Evolutionary conservation across 2,113 vertebrate genomes (phyloP).

Genomic region (Coreoperca whiteheadi): DNA sequence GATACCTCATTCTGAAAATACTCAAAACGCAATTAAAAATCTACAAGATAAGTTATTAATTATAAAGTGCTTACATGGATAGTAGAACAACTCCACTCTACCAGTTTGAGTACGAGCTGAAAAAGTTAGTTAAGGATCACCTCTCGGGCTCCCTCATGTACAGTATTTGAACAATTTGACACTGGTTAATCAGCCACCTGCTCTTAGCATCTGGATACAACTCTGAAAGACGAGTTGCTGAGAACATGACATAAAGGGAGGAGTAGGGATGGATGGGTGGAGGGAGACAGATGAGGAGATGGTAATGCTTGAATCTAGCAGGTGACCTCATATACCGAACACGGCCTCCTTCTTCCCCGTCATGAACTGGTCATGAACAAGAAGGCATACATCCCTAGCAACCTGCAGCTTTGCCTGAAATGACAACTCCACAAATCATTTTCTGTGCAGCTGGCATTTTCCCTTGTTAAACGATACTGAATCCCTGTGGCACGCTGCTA

Average conservation of each 20-base stretch:
- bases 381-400: slow-evolving; percentile 18
- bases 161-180: not conserved
- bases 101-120: not conserved
- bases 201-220: not conserved
- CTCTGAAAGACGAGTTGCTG: not conserved
- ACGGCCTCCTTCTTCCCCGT: slow-evolving; percentile 51
- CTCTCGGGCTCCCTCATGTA: not conserved
- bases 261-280: slow-evolving; percentile 21
- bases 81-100: not conserved
- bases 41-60: not conserved
- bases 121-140: not conserved
- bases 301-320: slow-evolving; percentile 24
- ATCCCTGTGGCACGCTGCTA: slow-evolving; percentile 57
- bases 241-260: slow-evolving; percentile 21
- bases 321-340: slow-evolving; percentile 52
- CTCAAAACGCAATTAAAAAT: slow-evolving; percentile 1
- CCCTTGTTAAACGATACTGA: slow-evolving; percentile 45
- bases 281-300: slow-evolving; percentile 49
- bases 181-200: not conserved
- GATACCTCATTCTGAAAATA: not conserved
- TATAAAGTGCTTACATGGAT: not conserved
- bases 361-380: slow-evolving; percentile 44
- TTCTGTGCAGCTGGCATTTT: slow-evolving; percentile 47
- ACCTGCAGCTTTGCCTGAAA: slow-evolving; percentile 43
- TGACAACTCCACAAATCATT: slow-evolving; percentile 60